A percentile compares a stretch with the other conserved stretches of the same genome.
Conservation (phyloP, 2,113 vertebrate species). For the Setophaga petechia region DNA sequence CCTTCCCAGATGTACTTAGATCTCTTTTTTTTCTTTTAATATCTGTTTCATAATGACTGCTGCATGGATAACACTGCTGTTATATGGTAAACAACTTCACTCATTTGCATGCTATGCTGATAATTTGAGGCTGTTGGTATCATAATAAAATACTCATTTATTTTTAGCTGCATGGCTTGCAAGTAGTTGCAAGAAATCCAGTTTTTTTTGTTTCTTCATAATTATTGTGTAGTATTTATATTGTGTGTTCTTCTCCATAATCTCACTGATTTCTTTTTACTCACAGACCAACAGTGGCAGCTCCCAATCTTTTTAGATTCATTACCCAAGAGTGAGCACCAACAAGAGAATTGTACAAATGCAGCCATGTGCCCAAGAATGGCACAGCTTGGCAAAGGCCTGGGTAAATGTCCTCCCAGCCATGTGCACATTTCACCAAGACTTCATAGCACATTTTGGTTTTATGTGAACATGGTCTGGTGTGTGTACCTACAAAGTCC, state of each 20-base stretch:
- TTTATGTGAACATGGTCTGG: background rate
- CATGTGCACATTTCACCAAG: accelerated
- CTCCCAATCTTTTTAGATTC: background rate
- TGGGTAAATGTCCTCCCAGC: background rate
- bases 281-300: background rate
- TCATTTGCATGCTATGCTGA: background rate
- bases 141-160: background rate
- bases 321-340: background rate
- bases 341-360: background rate
- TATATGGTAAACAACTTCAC: background rate
- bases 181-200: background rate
- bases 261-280: background rate
- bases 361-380: background rate
- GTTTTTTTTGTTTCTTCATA: background rate
- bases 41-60: background rate
- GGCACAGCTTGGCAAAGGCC: background rate
- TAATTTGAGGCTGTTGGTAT: background rate
- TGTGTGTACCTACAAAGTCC: background rate
- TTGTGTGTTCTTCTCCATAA: background rate
- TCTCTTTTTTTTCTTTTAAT: background rate
- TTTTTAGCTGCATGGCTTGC: background rate
- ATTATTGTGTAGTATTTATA: background rate
- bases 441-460: background rate
- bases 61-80: background rate
- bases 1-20: background rate